These are phyloP conservation scores for Pangasianodon gigas DNA, from an alignment of 2,113 vertebrate species.

Conservation along the genomic window DNA sequence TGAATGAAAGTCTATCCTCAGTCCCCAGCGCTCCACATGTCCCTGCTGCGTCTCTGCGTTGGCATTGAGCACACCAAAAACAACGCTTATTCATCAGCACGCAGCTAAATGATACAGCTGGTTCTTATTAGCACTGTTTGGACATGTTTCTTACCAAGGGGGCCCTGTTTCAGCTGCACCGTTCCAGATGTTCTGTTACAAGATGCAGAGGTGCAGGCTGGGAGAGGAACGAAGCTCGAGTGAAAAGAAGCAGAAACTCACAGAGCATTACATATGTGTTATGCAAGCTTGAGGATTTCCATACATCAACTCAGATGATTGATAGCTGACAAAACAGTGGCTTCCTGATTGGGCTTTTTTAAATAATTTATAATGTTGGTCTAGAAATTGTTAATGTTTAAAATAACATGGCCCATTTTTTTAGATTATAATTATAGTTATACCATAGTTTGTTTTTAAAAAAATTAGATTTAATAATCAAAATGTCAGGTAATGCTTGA, in stretches of 20 bases:
- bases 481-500: no score
- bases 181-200: conserved; percentile 51
- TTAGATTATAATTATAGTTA: neutral
- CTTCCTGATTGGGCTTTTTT: neutral
- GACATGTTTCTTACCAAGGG: conserved; percentile 60
- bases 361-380: neutral
- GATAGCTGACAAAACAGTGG: conserved; percentile 8
- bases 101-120: conserved; percentile 50
- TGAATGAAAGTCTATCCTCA: conserved; percentile 33
- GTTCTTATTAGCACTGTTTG: conserved; percentile 54
- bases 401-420: neutral
- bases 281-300: neutral
- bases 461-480: neutral
- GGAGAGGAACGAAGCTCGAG: conserved; percentile 5
- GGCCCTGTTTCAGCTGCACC: conserved; percentile 42
- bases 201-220: conserved; percentile 35
- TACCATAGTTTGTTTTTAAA: neutral
- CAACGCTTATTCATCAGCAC: conserved; percentile 47
- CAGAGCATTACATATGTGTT: neutral
- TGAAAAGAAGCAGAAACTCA: conserved; percentile 41
- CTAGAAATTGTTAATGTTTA: neutral
- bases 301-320: neutral
- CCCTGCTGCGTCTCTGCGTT: neutral
- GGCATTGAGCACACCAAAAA: conserved; percentile 29
- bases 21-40: conserved; percentile 26